Evolutionary conservation across 2,888 invertebrate species (phyloP).

Genomic region (Acronicta leporina): DNA sequence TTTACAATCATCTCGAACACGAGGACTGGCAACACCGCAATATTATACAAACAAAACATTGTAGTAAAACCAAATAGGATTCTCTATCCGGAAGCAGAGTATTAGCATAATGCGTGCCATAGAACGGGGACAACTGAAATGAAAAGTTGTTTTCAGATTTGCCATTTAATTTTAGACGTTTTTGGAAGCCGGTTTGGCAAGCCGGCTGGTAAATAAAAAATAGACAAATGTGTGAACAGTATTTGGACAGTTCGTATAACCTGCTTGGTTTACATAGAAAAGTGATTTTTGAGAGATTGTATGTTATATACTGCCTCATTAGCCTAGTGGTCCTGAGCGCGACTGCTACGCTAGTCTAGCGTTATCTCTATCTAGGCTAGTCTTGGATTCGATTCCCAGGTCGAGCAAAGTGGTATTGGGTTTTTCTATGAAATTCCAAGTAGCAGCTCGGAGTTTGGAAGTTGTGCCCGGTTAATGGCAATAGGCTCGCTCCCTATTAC

Average conservation of each 20-base stretch:
- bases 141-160: constrained; percentile 73
- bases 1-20: constrained; percentile 38
- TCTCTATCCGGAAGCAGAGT: constrained; percentile 57
- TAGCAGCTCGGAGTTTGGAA: no score
- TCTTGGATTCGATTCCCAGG: no score
- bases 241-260: constrained; percentile 28
- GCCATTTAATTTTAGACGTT: constrained; percentile 42
- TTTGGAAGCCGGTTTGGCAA: constrained; percentile 59
- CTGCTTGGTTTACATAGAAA: constrained; percentile 1
- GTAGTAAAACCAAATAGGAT: constrained; percentile 53
- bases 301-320: constrained; percentile 1
- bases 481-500: no score
- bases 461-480: no score
- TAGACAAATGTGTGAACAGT: constrained; percentile 34
- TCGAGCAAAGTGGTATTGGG: no score
- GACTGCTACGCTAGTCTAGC: no score
- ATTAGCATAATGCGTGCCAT: constrained; percentile 66
- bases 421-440: no score
- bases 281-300: background rate
- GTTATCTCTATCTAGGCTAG: no score
- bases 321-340: no score
- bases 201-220: constrained; percentile 29
- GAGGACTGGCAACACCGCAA: constrained; percentile 23
- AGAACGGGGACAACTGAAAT: constrained; percentile 66
- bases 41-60: constrained; percentile 60